These are phyloP conservation scores for Aphyosemion australe DNA, from an alignment of 2,113 vertebrate species.

Conservation along the genomic window DNA sequence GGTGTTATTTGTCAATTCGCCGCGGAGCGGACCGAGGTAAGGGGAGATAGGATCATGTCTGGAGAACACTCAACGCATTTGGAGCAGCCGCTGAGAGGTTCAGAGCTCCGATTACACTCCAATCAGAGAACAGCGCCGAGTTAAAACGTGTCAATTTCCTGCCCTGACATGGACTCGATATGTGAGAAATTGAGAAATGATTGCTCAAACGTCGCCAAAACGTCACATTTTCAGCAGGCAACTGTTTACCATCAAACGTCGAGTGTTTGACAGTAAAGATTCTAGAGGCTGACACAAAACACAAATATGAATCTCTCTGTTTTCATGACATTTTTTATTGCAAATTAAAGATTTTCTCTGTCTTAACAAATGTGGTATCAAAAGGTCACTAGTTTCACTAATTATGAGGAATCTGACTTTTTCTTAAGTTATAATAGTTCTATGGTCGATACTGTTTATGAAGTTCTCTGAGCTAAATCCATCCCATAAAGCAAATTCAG, in stretches of 20 bases:
- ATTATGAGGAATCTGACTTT: too few relatives aligned
- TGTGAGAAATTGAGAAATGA: constrained; percentile 60
- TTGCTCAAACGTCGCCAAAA: constrained; percentile 31
- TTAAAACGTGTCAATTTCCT: constrained; percentile 69
- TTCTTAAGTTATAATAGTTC: too few relatives aligned
- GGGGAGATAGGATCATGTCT: constrained; percentile 68
- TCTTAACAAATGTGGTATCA: too few relatives aligned
- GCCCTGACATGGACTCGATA: constrained; percentile 53
- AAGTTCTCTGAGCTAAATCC: too few relatives aligned
- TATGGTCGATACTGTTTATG: too few relatives aligned
- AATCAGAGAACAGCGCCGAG: constrained; percentile 58
- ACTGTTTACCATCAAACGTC: constrained; percentile 19
- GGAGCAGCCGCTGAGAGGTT: constrained; percentile 47
- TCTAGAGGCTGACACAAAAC: too few relatives aligned
- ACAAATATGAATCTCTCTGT: neutral
- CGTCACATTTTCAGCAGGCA: neutral
- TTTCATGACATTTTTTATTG: neutral
- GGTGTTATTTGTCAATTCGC: constrained; percentile 75
- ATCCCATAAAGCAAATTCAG: too few relatives aligned
- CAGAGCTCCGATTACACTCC: constrained; percentile 66
- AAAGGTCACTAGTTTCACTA: too few relatives aligned
- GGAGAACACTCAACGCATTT: constrained; percentile 69
- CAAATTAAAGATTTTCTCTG: too few relatives aligned
- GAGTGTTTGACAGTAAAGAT: neutral
- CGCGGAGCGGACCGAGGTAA: constrained; percentile 39